Conservation (phyloP, 2,888 invertebrate genomes). For the Orgyia antiqua region DNA sequence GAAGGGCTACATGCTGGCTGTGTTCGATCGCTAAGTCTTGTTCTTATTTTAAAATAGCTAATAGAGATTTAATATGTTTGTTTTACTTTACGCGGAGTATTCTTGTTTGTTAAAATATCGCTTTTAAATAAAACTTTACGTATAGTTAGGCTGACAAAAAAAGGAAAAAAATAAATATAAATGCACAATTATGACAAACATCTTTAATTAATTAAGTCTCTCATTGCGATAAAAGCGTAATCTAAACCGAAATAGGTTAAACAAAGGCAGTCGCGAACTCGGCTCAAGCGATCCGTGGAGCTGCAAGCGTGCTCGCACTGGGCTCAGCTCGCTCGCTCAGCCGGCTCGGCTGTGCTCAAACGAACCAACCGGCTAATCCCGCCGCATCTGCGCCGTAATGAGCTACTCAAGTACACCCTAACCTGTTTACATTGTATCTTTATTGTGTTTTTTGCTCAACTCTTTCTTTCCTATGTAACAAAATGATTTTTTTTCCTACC, state of each 20-base stretch:
- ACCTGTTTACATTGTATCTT: conserved; percentile 78
- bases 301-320: conserved; percentile 19
- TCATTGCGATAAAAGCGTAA: conserved; percentile 63
- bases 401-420: conserved; percentile 76
- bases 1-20: no score
- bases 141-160: no score
- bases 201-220: conserved; percentile 58
- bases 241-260: conserved; percentile 75
- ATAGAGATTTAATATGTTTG: no score
- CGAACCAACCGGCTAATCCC: conserved; percentile 61
- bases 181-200: conserved; percentile 40
- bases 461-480: conserved; percentile 66
- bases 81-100: no score
- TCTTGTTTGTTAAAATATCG: no score
- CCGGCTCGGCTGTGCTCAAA: conserved; percentile 26
- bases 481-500: conserved; percentile 52
- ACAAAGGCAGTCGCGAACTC: conserved; percentile 48
- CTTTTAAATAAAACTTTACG: no score
- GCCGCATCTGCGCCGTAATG: conserved; percentile 70
- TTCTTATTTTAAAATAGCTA: no score
- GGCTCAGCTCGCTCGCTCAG: conserved; percentile 19
- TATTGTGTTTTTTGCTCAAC: conserved; percentile 75
- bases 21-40: no score
- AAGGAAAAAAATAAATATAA: no score
- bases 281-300: conserved; percentile 43